phyloP scores from a whole-genome alignment of 2,797 vertebrate genomes.

The Labeo calbasu region DNA sequence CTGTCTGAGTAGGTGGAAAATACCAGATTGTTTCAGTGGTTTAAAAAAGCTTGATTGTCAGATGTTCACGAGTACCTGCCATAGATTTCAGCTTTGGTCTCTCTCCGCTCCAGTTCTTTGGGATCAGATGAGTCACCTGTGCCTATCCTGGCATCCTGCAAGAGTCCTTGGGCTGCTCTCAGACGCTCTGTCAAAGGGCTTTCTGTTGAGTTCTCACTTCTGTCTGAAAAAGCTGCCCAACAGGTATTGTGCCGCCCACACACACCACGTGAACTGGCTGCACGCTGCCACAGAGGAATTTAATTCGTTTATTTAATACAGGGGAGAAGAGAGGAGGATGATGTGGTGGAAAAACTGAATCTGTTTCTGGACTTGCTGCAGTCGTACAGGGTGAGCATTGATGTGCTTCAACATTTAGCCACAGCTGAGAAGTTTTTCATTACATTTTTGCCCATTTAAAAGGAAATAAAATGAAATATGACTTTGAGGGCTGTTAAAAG shows the following conservation, averaged over 20 bases:
- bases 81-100: conserved; percentile 30
- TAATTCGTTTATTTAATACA: conserved; percentile 66
- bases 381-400: conserved; percentile 89
- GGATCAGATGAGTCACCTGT: conserved; percentile 89
- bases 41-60: neutral
- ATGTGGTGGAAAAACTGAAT: conserved; percentile 96
- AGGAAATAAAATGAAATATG: neutral
- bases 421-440: neutral
- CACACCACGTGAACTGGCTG: neutral
- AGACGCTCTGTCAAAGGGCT: conserved; percentile 92
- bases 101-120: conserved; percentile 77
- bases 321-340: conserved; percentile 94
- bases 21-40: neutral
- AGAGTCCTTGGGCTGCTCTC: conserved; percentile 87
- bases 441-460: neutral
- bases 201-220: conserved; percentile 90
- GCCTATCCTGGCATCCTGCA: conserved; percentile 85
- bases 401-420: conserved; percentile 1
- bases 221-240: conserved; percentile 93
- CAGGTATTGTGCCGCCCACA: conserved; percentile 79
- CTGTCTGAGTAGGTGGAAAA: neutral
- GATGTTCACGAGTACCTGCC: neutral
- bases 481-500: neutral
- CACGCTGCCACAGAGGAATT: neutral
- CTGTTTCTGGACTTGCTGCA: conserved; percentile 96